phyloP scores from a whole-genome alignment of 2,113 vertebrate genomes.

The Xyrauchen texanus region DNA sequence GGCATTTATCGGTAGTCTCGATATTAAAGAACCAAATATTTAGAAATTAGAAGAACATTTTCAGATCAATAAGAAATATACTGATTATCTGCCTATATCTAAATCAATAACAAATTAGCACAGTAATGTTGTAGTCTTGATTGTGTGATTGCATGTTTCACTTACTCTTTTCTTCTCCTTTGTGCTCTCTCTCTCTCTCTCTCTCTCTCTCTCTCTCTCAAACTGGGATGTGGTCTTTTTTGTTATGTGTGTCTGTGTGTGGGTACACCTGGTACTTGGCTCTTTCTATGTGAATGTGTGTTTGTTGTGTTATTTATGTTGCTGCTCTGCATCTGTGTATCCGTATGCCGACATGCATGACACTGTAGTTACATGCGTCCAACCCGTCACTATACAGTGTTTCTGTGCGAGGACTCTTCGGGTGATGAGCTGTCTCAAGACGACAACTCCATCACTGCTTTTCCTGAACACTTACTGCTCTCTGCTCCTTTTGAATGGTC shows the following conservation, averaged over 20 bases:
- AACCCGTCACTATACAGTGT: conserved; percentile 94
- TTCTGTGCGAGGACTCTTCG: conserved; percentile 97
- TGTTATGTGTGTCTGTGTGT: conserved; percentile 16
- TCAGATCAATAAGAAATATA: too few relatives aligned
- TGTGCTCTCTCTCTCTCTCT: neutral
- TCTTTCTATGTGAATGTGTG: conserved; percentile 43
- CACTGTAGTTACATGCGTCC: conserved; percentile 84
- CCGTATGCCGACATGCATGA: neutral
- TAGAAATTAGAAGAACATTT: too few relatives aligned
- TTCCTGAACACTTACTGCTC: conserved; percentile 95
- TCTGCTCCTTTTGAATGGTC: conserved; percentile 96
- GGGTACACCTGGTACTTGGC: neutral
- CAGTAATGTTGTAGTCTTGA: neutral
- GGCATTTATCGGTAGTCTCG: too few relatives aligned
- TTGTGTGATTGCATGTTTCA: conserved; percentile 30
- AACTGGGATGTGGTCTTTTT: conserved; percentile 27
- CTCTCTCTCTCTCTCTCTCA: neutral
- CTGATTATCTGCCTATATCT: neutral
- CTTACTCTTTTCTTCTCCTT: neutral
- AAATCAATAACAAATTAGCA: neutral
- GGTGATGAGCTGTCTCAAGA: conserved; percentile 90
- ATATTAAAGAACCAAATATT: too few relatives aligned
- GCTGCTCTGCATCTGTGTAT: neutral
- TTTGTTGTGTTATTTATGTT: conserved; percentile 19
- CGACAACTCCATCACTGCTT: conserved; percentile 83